Conservation (phyloP, 1,140 invertebrate species). For the Drosophila bocqueti region DNA sequence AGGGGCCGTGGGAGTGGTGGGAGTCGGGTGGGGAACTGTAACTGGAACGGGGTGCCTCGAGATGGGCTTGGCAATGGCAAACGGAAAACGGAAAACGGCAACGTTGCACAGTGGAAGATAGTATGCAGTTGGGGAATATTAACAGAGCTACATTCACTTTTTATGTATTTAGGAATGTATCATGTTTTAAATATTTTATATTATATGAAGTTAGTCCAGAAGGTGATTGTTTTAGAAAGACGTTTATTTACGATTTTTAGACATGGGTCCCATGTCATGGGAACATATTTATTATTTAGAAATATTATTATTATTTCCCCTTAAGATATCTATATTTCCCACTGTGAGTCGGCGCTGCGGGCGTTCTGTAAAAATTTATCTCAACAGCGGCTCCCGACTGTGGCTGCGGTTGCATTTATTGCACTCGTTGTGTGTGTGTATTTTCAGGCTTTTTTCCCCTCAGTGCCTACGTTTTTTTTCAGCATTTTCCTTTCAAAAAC, state of each 20-base stretch:
- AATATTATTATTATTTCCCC: not conserved
- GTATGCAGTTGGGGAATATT: not conserved
- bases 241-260: too few relatives aligned
- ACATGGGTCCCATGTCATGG: too few relatives aligned
- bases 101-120: not conserved
- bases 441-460: slow-evolving; percentile 31
- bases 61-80: slow-evolving; percentile 61
- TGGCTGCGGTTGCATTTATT: slow-evolving; percentile 73
- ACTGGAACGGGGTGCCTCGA: not conserved
- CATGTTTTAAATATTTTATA: not conserved
- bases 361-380: slow-evolving; percentile 51
- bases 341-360: slow-evolving; percentile 48
- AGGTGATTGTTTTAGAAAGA: too few relatives aligned
- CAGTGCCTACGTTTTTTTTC: slow-evolving; percentile 47
- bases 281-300: too few relatives aligned
- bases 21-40: not conserved
- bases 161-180: not conserved
- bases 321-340: not conserved
- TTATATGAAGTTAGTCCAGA: too few relatives aligned
- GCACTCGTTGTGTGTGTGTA: slow-evolving; percentile 58
- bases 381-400: slow-evolving; percentile 57
- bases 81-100: slow-evolving; percentile 10
- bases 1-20: slow-evolving; percentile 18
- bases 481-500: slow-evolving; percentile 77
- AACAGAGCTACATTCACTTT: not conserved